These are phyloP conservation scores for Scaptomyza parva DNA, from an alignment of 2,888 invertebrate genomes.

Conservation along the genomic window DNA sequence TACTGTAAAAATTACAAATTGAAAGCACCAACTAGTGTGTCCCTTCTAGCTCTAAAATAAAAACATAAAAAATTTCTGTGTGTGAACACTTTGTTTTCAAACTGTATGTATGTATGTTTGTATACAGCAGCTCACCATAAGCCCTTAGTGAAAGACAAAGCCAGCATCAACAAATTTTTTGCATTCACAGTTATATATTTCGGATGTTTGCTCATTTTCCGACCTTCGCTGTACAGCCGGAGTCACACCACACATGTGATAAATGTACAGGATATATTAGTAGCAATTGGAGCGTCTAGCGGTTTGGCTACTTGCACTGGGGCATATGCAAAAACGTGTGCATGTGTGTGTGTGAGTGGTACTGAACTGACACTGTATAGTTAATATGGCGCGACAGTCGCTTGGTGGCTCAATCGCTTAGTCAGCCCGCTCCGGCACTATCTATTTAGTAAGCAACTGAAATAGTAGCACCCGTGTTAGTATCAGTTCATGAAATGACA, in stretches of 20 bases:
- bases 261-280: slow-evolving; percentile 37
- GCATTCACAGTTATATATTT: too few species aligned
- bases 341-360: slow-evolving; percentile 24
- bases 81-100: too few species aligned
- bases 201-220: too few species aligned
- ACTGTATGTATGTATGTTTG: too few species aligned
- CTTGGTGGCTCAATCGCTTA: slow-evolving; percentile 68
- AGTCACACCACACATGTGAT: neutral
- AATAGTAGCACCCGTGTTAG: slow-evolving; percentile 81
- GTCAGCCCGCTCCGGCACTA: slow-evolving; percentile 76
- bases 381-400: slow-evolving; percentile 73
- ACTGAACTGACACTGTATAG: slow-evolving; percentile 61
- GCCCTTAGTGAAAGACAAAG: too few species aligned
- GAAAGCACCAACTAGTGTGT: too few species aligned
- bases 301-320: slow-evolving; percentile 38
- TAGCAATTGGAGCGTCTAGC: slow-evolving; percentile 59
- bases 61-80: too few species aligned
- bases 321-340: slow-evolving; percentile 50
- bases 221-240: too few species aligned
- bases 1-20: too few species aligned
- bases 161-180: too few species aligned
- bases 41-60: too few species aligned
- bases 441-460: slow-evolving; percentile 81
- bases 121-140: too few species aligned
- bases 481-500: slow-evolving; percentile 70